Conservation (phyloP, 2,797 vertebrate species). For the Clarias pachynema region DNA sequence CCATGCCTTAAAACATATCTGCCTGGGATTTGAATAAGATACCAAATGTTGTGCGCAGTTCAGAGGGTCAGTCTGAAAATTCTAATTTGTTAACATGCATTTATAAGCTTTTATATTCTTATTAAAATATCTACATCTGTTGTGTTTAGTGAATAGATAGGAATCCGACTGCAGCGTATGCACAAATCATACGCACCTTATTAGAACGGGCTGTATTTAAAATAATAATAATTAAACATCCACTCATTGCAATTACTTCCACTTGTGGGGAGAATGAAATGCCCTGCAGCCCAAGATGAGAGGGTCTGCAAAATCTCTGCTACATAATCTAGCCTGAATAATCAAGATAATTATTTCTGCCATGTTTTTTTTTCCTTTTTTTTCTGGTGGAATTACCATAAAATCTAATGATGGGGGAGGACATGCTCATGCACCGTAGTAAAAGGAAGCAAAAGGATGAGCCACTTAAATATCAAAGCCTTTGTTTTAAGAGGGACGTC, state of each 20-base stretch:
- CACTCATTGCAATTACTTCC: conserved; percentile 75
- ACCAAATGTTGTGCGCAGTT: neutral
- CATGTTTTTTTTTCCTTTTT: conserved; percentile 64
- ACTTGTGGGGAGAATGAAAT: conserved; percentile 67
- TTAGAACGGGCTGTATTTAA: conserved; percentile 66
- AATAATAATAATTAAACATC: conserved; percentile 79
- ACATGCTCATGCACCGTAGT: conserved; percentile 35
- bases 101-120: neutral
- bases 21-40: neutral
- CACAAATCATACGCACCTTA: conserved; percentile 49
- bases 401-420: conserved; percentile 59
- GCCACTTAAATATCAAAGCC: neutral
- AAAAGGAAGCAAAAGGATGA: conserved; percentile 38
- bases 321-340: conserved; percentile 74
- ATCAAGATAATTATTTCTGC: conserved; percentile 79
- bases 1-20: neutral
- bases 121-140: neutral
- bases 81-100: conserved; percentile 45
- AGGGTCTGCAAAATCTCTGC: conserved; percentile 64
- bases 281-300: conserved; percentile 67
- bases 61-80: conserved; percentile 16
- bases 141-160: conserved; percentile 40
- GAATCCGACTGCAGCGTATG: conserved; percentile 57
- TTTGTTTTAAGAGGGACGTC: conserved; percentile 5
- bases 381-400: conserved; percentile 71